Conservation (phyloP, 2,113 vertebrate species). For the Cottus gobio region DNA sequence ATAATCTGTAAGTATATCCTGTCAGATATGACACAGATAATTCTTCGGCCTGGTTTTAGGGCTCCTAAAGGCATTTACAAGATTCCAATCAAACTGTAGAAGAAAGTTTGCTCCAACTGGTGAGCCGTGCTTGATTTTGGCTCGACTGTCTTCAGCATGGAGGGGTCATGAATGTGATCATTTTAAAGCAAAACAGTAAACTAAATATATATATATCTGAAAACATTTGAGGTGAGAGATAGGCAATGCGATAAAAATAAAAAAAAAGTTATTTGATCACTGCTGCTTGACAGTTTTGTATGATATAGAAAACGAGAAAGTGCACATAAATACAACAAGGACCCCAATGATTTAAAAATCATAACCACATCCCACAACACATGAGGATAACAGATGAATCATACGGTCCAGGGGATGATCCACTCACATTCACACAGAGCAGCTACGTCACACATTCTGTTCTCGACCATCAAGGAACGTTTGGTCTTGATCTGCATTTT, state of each 20-base stretch:
- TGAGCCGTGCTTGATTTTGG: background rate
- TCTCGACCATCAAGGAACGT: background rate
- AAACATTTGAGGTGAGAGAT: background rate
- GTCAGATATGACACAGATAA: background rate
- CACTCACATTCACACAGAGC: background rate
- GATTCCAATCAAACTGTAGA: background rate
- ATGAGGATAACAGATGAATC: background rate
- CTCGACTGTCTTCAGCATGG: background rate
- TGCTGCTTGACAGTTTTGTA: background rate
- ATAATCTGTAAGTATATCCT: background rate
- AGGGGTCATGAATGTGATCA: background rate
- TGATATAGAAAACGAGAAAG: background rate
- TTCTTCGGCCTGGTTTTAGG: background rate
- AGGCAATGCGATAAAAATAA: too few relatives aligned
- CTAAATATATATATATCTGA: background rate
- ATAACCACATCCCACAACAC: background rate
- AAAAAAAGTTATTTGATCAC: too few relatives aligned
- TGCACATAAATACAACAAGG: background rate
- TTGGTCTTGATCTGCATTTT: background rate
- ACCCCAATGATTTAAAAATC: background rate
- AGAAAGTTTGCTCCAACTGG: background rate
- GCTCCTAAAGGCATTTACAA: background rate
- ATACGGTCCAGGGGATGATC: slow-evolving; percentile 6
- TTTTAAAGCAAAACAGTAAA: background rate
- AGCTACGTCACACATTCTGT: background rate